These are phyloP conservation scores for Nipponacmea schrenckii DNA, from an alignment of 2,888 invertebrate species.

Conservation along the genomic window DNA sequence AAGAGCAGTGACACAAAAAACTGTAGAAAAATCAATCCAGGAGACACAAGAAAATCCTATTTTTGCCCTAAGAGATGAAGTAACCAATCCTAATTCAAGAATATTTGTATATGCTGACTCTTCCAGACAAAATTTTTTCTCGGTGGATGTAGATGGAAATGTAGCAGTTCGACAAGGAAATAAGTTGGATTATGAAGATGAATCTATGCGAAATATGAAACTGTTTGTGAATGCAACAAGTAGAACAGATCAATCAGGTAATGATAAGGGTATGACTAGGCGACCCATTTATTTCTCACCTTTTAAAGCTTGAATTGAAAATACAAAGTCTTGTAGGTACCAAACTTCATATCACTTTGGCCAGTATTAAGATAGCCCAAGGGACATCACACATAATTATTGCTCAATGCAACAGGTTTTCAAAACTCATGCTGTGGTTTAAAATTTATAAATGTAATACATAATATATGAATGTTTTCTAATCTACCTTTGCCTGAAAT, in stretches of 20 bases:
- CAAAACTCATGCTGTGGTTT: too few species aligned
- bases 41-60: constrained; percentile 12
- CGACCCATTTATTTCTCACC: neutral
- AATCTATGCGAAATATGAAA: constrained; percentile 66
- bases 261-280: neutral
- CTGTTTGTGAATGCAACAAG: constrained; percentile 49
- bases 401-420: too few species aligned
- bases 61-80: constrained; percentile 5
- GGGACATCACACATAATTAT: too few species aligned
- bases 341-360: too few species aligned
- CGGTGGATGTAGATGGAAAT: constrained; percentile 37
- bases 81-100: constrained; percentile 6
- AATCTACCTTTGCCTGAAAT: too few species aligned
- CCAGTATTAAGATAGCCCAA: too few species aligned
- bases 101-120: constrained; percentile 14
- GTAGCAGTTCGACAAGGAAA: constrained; percentile 38
- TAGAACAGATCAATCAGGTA: constrained; percentile 39
- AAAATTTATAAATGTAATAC: too few species aligned
- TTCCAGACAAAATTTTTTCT: constrained; percentile 14
- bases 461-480: too few species aligned
- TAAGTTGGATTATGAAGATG: constrained; percentile 79
- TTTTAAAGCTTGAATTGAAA: constrained; percentile 5
- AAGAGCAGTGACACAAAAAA: neutral
- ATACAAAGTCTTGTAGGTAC: too few species aligned
- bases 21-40: constrained; percentile 7